Base-by-base conservation (phyloP, 2,797 vertebrate species). In the Iguana delicatissima region DNA sequence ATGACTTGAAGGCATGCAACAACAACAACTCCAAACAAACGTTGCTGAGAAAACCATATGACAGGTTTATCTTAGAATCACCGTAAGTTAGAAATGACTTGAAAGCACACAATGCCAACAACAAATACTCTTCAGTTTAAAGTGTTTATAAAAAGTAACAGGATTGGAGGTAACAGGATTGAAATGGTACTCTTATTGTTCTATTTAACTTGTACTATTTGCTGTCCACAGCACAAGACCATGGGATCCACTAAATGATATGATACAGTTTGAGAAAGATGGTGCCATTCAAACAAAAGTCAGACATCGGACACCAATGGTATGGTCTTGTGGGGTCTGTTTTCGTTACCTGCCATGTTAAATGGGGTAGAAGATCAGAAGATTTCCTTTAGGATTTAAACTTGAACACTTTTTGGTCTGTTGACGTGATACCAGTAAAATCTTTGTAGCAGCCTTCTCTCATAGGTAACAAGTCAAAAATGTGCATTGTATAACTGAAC, bases 241-340 rank as follows among this genome's bases (percentile, higher is more conserved):
- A 0, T 99, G 99, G 99, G 99, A 99, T 96, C 98, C 98, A 35
- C 98, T 99, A 95, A 99, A 99, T 92, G 99, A 99, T 96, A 96
- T 99, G 98, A 98, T 99, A 98, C 99, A 99, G 93, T 99, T 98
- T 94, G 99, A 99, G 97, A 99, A 99, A 98, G 99, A 99, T 77
- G 99, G 99, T 96, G 97, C 98, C 92, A 98, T 99, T 97, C 99
- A 99, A 98, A 99, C 99, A 94, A 99, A 99, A 98, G 98, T 99
- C 96, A 98, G 98, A 91, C 99, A 99, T 97, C 98, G 98, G 93
- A 99, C 99, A 95, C 99, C 99, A 95, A 99, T 99, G 99, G 99
- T 99, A 99, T 95, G 98, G 98, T 98, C 96, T 96, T 96, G 95
- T 97, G 98, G 97, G 18, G 4, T 62, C 20, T 62, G 1, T 98